Percentiles rank a stretch among this genome's conserved stretches.
Conservation (phyloP, 2,797 vertebrate genomes). For the Esox lucius region DNA sequence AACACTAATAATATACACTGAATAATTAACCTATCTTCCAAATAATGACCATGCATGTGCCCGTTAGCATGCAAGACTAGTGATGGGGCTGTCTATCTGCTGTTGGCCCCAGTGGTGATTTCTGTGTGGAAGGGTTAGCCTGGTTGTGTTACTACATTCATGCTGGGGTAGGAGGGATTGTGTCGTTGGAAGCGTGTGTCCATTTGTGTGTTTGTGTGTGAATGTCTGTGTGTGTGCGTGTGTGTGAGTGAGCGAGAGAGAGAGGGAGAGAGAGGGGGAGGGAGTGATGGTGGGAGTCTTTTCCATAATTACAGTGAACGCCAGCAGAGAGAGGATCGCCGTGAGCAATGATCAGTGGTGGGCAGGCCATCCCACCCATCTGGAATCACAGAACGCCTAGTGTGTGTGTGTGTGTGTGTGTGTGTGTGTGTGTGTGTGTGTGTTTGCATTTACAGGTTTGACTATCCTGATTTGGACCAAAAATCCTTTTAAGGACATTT, state of each 20-base stretch:
- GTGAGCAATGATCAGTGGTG: conserved; percentile 57
- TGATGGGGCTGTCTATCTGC: conserved; percentile 12
- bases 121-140: too few species aligned
- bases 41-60: conserved; percentile 51
- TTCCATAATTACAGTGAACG: conserved; percentile 70
- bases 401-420: conserved; percentile 12
- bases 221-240: not conserved
- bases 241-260: conserved; percentile 15
- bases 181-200: not conserved
- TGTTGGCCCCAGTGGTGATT: not conserved
- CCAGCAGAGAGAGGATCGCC: conserved; percentile 48
- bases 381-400: conserved; percentile 57
- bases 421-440: conserved; percentile 10
- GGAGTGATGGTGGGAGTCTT: conserved; percentile 22
- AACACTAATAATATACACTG: conserved; percentile 58
- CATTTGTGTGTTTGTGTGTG: not conserved
- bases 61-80: conserved; percentile 28
- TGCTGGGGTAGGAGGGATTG: too few species aligned
- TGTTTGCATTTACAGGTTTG: not conserved
- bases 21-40: conserved; percentile 61
- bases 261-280: conserved; percentile 34
- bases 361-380: conserved; percentile 65
- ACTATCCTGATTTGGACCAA: too few species aligned
- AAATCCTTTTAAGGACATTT: too few species aligned
- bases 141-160: too few species aligned